Conservation (phyloP, 2,888 invertebrate species). For the Pollenia amentaria region DNA sequence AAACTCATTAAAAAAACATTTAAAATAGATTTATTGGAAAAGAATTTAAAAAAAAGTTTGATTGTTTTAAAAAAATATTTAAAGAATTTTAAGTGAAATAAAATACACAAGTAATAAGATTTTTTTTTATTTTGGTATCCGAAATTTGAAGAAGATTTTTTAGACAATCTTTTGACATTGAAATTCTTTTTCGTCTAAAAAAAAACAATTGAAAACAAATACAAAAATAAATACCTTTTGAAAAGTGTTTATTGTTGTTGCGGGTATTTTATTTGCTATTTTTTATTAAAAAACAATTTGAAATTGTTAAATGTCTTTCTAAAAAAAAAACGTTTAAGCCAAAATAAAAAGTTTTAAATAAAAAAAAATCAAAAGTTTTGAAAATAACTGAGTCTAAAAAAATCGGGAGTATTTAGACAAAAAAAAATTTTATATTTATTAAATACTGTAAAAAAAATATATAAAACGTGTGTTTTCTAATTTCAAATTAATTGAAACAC, state of each 20-base stretch:
- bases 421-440: no score
- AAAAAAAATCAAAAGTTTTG: not conserved
- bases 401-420: not conserved
- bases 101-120: constrained; percentile 36
- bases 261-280: constrained; percentile 17
- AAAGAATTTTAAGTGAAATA: constrained; percentile 57
- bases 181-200: constrained; percentile 48
- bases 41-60: constrained; percentile 10
- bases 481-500: not conserved
- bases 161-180: constrained; percentile 68
- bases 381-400: not conserved
- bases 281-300: not conserved
- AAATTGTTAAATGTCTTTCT: not conserved
- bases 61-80: constrained; percentile 5
- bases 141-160: constrained; percentile 21
- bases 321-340: not conserved
- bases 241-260: constrained; percentile 30
- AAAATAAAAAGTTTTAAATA: not conserved
- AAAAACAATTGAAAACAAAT: constrained; percentile 42
- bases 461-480: not conserved
- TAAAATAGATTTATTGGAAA: not conserved
- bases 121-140: not conserved
- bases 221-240: constrained; percentile 38
- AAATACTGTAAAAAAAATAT: not conserved
- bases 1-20: constrained; percentile 23